phyloP scores from a whole-genome alignment of 2,797 vertebrate species.

The Gila robusta region DNA sequence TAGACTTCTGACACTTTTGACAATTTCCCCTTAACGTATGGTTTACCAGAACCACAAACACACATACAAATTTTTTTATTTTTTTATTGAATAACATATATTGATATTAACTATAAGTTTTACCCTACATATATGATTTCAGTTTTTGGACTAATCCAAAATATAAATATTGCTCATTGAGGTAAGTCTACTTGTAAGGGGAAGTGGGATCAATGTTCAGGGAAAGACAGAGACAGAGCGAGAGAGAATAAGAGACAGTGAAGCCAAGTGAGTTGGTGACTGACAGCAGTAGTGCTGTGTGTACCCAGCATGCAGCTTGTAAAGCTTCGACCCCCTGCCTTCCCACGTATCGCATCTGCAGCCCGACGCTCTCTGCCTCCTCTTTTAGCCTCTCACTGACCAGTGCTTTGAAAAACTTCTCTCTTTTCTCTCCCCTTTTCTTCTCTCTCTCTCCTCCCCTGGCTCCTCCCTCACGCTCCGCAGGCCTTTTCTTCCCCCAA shows the following conservation, averaged over 20 bases:
- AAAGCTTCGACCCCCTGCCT: constrained; percentile 61
- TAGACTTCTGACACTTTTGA: background rate
- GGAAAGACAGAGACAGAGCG: background rate
- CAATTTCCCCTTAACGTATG: background rate
- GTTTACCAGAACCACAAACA: background rate
- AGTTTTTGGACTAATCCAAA: too few relatives aligned
- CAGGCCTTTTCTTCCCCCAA: constrained; percentile 82
- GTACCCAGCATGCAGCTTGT: constrained; percentile 62
- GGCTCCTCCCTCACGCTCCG: constrained; percentile 77
- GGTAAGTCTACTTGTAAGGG: background rate
- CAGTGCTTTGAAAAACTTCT: constrained; percentile 73
- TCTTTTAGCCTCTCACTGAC: constrained; percentile 63
- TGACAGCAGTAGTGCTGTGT: constrained; percentile 56
- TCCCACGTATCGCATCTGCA: constrained; percentile 74
- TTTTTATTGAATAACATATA: too few relatives aligned
- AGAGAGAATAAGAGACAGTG: constrained; percentile 3
- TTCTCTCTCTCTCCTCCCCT: constrained; percentile 78
- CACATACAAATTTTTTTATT: too few relatives aligned
- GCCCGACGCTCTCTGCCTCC: constrained; percentile 58
- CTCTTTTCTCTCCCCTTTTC: constrained; percentile 44
- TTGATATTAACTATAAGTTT: too few relatives aligned
- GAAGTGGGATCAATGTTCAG: background rate
- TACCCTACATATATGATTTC: too few relatives aligned
- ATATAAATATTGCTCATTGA: background rate
- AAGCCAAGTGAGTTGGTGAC: constrained; percentile 39